Evolutionary conservation across 2,797 vertebrate species (phyloP).

Genomic region (Ispidina picta): DNA sequence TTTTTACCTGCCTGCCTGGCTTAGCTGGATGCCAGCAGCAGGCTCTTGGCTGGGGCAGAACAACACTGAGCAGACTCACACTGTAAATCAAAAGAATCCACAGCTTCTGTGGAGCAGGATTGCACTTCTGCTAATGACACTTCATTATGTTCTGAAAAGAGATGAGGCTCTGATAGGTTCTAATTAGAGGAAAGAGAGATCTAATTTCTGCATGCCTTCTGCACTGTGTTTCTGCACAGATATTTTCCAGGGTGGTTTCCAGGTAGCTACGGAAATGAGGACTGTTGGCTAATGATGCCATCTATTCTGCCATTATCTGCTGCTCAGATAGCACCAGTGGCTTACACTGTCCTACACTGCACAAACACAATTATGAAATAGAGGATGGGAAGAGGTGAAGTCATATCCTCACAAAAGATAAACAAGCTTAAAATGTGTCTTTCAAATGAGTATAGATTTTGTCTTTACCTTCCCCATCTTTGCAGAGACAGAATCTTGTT

Average conservation of each 20-base stretch:
- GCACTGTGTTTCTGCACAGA: background rate
- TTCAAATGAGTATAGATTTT: background rate
- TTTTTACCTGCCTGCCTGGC: background rate
- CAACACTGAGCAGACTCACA: background rate
- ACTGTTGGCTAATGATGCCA: background rate
- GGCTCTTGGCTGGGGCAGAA: background rate
- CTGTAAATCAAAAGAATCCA: background rate
- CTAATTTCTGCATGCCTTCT: background rate
- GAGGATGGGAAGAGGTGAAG: background rate
- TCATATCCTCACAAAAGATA: background rate
- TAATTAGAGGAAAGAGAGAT: background rate
- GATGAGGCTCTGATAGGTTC: background rate
- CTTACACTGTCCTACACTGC: background rate
- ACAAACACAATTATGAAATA: background rate
- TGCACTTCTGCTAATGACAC: background rate
- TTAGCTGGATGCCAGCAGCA: fast-evolving
- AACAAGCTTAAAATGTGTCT: background rate
- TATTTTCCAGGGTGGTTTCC: background rate
- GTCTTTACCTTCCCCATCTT: background rate
- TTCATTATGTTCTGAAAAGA: background rate
- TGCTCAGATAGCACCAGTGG: background rate
- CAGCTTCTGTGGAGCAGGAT: background rate
- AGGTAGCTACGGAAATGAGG: background rate
- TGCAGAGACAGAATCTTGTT: background rate
- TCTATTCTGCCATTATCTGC: background rate